Percentiles rank a stretch among this genome's conserved stretches.
Evolutionary conservation across 2,888 invertebrate genomes (phyloP).

Genomic region (Boloria euphrosyne): DNA sequence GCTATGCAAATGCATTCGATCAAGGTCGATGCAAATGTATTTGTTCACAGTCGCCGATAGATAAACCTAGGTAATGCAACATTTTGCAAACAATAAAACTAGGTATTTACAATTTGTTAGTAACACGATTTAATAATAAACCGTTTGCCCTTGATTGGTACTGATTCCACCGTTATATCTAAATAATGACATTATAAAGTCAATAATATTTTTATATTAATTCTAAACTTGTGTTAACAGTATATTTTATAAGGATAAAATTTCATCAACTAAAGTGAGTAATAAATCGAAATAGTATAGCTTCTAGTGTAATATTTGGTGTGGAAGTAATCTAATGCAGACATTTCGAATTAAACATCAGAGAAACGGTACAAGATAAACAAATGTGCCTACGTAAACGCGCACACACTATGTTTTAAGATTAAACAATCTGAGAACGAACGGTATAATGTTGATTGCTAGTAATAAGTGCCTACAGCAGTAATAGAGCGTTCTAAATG

Average conservation of each 20-base stretch:
- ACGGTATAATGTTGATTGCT: constrained; percentile 15
- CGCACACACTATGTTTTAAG: constrained; percentile 28
- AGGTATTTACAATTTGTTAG: constrained; percentile 2
- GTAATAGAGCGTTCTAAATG: not conserved
- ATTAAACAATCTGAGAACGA: constrained; percentile 30
- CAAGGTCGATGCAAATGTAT: constrained; percentile 49
- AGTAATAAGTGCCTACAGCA: not conserved
- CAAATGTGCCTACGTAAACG: constrained; percentile 35
- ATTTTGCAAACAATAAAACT: constrained; percentile 19
- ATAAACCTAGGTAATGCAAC: not conserved
- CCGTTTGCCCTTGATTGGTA: not conserved
- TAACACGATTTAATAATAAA: not conserved
- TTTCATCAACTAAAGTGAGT: too few relatives aligned
- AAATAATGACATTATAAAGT: too few relatives aligned
- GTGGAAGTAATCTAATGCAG: constrained; percentile 3
- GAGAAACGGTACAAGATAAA: constrained; percentile 34
- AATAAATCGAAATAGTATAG: too few relatives aligned
- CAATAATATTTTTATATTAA: too few relatives aligned
- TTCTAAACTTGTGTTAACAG: too few relatives aligned
- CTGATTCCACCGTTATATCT: not conserved
- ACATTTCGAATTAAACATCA: constrained; percentile 24
- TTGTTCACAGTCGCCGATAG: constrained; percentile 19
- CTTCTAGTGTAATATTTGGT: constrained; percentile 29
- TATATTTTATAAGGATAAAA: too few relatives aligned
- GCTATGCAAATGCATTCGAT: constrained; percentile 51